Base-by-base conservation (phyloP, 2,113 vertebrate genomes). In the Zosterops borbonicus region DNA sequence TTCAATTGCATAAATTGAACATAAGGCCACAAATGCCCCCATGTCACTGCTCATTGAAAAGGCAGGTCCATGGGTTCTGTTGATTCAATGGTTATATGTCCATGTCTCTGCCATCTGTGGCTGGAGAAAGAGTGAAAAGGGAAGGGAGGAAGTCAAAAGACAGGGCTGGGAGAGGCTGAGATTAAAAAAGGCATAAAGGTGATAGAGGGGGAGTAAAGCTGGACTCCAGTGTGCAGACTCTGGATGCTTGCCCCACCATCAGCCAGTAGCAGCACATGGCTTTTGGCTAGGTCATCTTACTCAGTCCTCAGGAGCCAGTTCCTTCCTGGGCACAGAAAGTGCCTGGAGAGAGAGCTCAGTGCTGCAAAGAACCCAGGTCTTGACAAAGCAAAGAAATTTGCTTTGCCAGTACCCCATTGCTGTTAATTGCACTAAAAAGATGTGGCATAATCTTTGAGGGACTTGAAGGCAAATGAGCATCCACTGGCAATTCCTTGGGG, bases 41-140 rank as follows among this genome's bases (percentile, higher is more conserved):
- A 0, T 67, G 74, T 68, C 35, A 18, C 47, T 87, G 39, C 29
- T 63, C 9, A 60, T 0, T 84, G 74, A 28, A 42, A 52, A 67
- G 44, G 41, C 39, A 68, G 18, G 16, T 87, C 23, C 0, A 0
- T 13, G 16, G 14, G 18, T 78, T 55, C 29, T 62, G 20, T 50
- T 73, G 20, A 22, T 8, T 67, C 33, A 22, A 1, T 58, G 39
- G 5, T 53, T 53, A 3, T 5, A 6, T 84, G 69, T 63, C 58
- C 16, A 0, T 4, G 12, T 65, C 37, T 56, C 67, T 84, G 37
- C 59, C 47, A 69, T 13, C 39, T 78, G 68, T 74, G 64, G 64
- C 50, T 93, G 39, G 47, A 80, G 62, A 42, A 55, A 11, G 29
- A 70, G 19, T 70, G 81, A 47, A 74, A 68, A 77, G 22, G n/a